Conservation (phyloP, 2,113 vertebrate genomes). For the Coregonus clupeaformis region DNA sequence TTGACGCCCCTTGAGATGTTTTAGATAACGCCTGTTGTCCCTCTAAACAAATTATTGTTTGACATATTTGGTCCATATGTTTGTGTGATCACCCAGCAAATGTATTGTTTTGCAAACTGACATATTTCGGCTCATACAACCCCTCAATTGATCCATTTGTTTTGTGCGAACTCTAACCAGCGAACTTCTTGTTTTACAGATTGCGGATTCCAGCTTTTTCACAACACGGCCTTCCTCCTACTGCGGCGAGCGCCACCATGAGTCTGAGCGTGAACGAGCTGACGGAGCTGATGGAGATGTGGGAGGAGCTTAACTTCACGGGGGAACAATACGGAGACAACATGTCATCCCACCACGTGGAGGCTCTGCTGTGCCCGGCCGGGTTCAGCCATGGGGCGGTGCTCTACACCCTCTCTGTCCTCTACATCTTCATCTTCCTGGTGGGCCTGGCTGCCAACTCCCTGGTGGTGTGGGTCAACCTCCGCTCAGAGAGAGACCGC, state of each 20-base stretch:
- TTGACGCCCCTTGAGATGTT: constrained; percentile 26
- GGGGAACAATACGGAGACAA: constrained; percentile 61
- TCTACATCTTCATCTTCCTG: constrained; percentile 90
- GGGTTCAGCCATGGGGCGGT: constrained; percentile 73
- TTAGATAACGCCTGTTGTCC: constrained; percentile 38
- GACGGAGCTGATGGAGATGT: constrained; percentile 73
- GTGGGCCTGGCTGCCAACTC: constrained; percentile 85
- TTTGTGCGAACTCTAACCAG: background rate
- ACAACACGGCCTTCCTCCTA: background rate
- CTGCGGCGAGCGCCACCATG: constrained; percentile 37
- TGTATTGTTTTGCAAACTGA: no score
- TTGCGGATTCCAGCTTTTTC: constrained; percentile 7
- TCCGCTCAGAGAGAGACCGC: constrained; percentile 79
- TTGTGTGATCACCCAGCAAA: background rate
- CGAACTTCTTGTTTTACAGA: background rate
- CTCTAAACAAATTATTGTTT: constrained; percentile 34
- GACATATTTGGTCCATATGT: constrained; percentile 13
- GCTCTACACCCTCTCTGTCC: constrained; percentile 78
- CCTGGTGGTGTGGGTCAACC: constrained; percentile 86
- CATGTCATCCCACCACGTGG: constrained; percentile 76
- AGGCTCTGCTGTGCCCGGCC: constrained; percentile 73
- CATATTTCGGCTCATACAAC: background rate
- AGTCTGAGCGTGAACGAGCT: constrained; percentile 56
- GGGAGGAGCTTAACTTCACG: constrained; percentile 80
- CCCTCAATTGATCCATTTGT: background rate